Evolutionary conservation across 1,140 invertebrate species (phyloP).

Genomic region (Cylas formicarius): DNA sequence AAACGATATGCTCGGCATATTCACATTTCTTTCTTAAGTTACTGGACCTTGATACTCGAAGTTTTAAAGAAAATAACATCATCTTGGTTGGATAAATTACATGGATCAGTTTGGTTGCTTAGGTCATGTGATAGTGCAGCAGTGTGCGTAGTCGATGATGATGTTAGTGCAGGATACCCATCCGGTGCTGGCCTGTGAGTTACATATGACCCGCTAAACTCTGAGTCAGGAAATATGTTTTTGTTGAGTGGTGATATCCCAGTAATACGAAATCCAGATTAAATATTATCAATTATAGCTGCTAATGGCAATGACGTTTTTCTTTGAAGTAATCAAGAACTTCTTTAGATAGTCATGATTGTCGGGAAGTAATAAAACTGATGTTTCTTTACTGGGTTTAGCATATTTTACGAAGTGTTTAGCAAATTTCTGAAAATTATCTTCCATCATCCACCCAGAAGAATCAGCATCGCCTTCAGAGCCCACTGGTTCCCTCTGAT

Average conservation of each 20-base stretch:
- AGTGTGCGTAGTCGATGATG: no score
- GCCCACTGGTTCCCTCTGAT: slow-evolving; percentile 34
- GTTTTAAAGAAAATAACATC: background rate
- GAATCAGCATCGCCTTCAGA: slow-evolving; percentile 39
- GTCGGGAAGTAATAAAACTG: slow-evolving; percentile 16
- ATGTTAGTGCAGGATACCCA: background rate
- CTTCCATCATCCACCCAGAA: slow-evolving; percentile 45
- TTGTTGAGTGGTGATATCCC: slow-evolving; percentile 23
- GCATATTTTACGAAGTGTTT: slow-evolving; percentile 11
- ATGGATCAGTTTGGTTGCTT: background rate
- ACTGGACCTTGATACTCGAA: background rate
- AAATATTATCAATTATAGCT: slow-evolving; percentile 5
- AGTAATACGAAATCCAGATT: slow-evolving; percentile 16
- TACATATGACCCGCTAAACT: slow-evolving; percentile 11
- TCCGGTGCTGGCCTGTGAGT: slow-evolving; percentile 15
- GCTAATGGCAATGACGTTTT: slow-evolving; percentile 33
- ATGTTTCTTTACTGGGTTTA: slow-evolving; percentile 15
- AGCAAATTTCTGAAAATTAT: slow-evolving; percentile 39
- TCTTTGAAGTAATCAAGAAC: slow-evolving; percentile 41
- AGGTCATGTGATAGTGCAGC: no score
- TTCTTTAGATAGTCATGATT: slow-evolving; percentile 45
- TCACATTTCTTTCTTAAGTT: background rate
- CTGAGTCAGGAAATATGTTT: slow-evolving; percentile 19
- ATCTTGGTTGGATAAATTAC: background rate
- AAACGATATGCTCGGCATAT: background rate